These are phyloP conservation scores for Gambusia affinis DNA, from an alignment of 2,113 vertebrate species.

Conservation along the genomic window DNA sequence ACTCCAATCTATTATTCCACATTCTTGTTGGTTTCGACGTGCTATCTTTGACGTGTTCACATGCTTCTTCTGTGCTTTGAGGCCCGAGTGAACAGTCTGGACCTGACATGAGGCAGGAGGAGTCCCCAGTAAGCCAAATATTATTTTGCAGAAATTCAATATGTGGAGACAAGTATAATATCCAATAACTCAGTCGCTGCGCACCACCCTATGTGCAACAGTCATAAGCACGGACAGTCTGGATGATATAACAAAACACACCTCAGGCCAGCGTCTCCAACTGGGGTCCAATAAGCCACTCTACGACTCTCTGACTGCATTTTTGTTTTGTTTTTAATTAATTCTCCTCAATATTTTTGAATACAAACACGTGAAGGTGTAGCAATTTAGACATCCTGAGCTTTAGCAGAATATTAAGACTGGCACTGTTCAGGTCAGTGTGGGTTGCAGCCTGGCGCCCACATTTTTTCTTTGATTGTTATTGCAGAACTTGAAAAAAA, in stretches of 20 bases:
- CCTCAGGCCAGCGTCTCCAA: conserved; percentile 41
- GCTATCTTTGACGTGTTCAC: conserved; percentile 63
- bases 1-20: conserved; percentile 56
- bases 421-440: conserved; percentile 61
- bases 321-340: conserved; percentile 25
- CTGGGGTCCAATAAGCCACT: conserved; percentile 51
- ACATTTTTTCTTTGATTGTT: conserved; percentile 64
- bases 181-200: conserved; percentile 67
- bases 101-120: conserved; percentile 47
- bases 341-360: conserved; percentile 16
- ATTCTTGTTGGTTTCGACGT: conserved; percentile 56
- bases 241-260: conserved; percentile 57
- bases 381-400: conserved; percentile 32
- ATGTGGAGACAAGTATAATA: conserved; percentile 71
- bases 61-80: conserved; percentile 49
- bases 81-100: conserved; percentile 49
- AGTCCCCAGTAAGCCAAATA: conserved; percentile 71
- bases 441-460: conserved; percentile 62
- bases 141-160: conserved; percentile 75
- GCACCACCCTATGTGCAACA: conserved; percentile 67
- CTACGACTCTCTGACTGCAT: conserved; percentile 37
- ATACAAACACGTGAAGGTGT: conserved; percentile 26
- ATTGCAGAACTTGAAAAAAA: conserved; percentile 54
- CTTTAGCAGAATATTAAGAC: conserved; percentile 34
- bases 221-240: conserved; percentile 38